Evolutionary conservation across 2,797 vertebrate species (phyloP).

Genomic region (Parauchenoglanis ngamensis): DNA sequence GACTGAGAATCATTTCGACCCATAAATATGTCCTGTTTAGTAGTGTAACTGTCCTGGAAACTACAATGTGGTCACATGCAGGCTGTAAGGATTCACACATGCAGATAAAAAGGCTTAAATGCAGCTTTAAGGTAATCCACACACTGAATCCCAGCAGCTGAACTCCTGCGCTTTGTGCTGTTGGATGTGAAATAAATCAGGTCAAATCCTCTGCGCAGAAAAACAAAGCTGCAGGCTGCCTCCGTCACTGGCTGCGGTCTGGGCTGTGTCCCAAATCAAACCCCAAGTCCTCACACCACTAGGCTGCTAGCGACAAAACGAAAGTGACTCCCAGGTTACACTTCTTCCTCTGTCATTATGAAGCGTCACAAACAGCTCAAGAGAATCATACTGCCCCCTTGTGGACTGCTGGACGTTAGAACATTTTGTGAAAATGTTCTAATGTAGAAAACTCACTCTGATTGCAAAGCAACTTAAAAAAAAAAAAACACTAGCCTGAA

Average conservation of each 20-base stretch:
- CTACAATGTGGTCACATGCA: background rate
- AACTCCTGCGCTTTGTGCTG: background rate
- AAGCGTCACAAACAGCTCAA: background rate
- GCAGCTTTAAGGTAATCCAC: background rate
- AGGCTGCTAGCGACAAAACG: background rate
- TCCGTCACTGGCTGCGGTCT: background rate
- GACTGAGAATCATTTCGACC: background rate
- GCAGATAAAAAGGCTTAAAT: background rate
- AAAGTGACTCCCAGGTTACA: background rate
- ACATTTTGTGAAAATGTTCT: too few relatives aligned
- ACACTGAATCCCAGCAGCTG: background rate
- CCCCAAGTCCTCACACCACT: background rate
- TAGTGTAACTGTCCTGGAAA: background rate
- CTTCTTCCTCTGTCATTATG: background rate
- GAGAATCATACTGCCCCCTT: background rate
- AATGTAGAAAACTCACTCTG: too few relatives aligned
- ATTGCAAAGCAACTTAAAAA: too few relatives aligned
- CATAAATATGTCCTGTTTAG: background rate
- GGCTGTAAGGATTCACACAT: background rate
- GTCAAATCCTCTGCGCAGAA: background rate
- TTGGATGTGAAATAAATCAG: background rate
- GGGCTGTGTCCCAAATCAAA: slow-evolving; percentile 27
- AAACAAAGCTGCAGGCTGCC: background rate
- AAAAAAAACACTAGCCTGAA: too few relatives aligned
- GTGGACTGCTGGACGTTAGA: too few relatives aligned